phyloP scores from a whole-genome alignment of 2,888 invertebrate genomes.

The Troides oblongomaculatus region DNA sequence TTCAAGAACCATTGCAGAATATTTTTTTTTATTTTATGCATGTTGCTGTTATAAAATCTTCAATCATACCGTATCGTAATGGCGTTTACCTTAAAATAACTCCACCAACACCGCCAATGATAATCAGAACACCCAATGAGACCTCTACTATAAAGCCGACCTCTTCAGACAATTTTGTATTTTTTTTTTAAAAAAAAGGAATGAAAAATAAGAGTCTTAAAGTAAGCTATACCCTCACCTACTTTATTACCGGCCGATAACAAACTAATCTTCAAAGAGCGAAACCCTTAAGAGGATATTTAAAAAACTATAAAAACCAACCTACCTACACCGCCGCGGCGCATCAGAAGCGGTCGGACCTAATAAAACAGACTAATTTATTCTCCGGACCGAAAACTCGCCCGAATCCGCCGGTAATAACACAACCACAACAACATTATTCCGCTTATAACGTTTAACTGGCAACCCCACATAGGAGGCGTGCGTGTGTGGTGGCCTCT shows the following conservation, averaged over 20 bases:
- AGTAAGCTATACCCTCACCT: constrained; percentile 53
- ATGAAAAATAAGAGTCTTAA: constrained; percentile 34
- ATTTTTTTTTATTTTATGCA: no score
- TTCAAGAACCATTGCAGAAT: no score
- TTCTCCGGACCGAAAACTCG: constrained; percentile 45
- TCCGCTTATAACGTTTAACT: constrained; percentile 52
- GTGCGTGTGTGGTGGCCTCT: constrained; percentile 48
- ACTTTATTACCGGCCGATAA: constrained; percentile 69
- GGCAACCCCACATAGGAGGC: constrained; percentile 47
- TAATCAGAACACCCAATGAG: constrained; percentile 13
- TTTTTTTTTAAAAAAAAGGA: constrained; percentile 40
- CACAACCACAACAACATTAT: constrained; percentile 66
- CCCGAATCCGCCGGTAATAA: constrained; percentile 52
- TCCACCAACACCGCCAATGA: constrained; percentile 1
- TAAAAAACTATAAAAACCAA: constrained; percentile 71
- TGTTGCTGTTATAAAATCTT: no score
- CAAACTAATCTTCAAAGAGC: constrained; percentile 68
- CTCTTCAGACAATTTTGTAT: constrained; percentile 31
- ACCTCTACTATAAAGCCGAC: constrained; percentile 16
- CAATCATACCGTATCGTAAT: background rate
- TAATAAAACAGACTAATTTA: constrained; percentile 71
- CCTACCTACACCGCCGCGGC: constrained; percentile 49
- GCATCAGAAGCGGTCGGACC: constrained; percentile 57
- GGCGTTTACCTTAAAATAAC: constrained; percentile 1
- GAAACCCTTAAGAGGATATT: constrained; percentile 58